A percentile compares a stretch with the other conserved stretches of the same genome.
These are phyloP conservation scores for Megalopta genalis DNA, from an alignment of 1,140 invertebrate genomes.

Conservation along the genomic window DNA sequence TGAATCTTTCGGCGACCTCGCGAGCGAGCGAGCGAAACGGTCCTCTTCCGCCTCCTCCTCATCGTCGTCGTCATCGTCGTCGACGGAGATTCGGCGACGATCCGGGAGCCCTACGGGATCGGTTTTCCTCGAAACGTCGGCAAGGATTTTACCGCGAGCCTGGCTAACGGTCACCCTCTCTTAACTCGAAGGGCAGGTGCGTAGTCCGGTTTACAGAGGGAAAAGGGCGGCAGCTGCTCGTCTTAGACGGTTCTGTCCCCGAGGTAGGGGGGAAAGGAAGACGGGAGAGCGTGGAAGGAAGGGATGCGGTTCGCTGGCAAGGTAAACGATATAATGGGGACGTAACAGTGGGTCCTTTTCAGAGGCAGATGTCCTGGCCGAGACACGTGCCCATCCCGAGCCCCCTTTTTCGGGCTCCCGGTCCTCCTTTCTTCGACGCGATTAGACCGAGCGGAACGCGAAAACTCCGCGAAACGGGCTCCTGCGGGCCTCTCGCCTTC, in stretches of 20 bases:
- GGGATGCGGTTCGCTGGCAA: slow-evolving; percentile 68
- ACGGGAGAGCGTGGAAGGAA: slow-evolving; percentile 43
- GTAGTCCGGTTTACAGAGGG: slow-evolving; percentile 57
- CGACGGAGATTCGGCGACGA: not conserved
- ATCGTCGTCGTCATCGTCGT: no score
- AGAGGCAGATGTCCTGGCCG: slow-evolving; percentile 74
- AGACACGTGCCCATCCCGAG: slow-evolving; percentile 73
- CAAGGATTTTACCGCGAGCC: slow-evolving; percentile 38
- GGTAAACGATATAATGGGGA: slow-evolving; percentile 74
- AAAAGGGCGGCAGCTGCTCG: slow-evolving; percentile 57
- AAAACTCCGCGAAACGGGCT: slow-evolving; percentile 39
- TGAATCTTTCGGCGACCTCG: no score
- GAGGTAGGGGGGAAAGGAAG: slow-evolving; percentile 18
- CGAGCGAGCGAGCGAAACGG: no score
- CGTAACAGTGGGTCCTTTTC: slow-evolving; percentile 74
- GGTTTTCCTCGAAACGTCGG: slow-evolving; percentile 26
- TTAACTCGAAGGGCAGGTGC: slow-evolving; percentile 68
- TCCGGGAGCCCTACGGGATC: not conserved
- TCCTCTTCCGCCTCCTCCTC: no score
- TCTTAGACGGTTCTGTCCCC: slow-evolving; percentile 57
- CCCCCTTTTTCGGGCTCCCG: slow-evolving; percentile 43
- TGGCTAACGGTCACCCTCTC: slow-evolving; percentile 61
- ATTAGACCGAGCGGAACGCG: slow-evolving; percentile 18
- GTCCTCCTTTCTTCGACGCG: slow-evolving; percentile 35
- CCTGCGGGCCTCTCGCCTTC: slow-evolving; percentile 8